phyloP scores from a whole-genome alignment of 2,113 vertebrate species.

The Rhadina sibilatrix region DNA sequence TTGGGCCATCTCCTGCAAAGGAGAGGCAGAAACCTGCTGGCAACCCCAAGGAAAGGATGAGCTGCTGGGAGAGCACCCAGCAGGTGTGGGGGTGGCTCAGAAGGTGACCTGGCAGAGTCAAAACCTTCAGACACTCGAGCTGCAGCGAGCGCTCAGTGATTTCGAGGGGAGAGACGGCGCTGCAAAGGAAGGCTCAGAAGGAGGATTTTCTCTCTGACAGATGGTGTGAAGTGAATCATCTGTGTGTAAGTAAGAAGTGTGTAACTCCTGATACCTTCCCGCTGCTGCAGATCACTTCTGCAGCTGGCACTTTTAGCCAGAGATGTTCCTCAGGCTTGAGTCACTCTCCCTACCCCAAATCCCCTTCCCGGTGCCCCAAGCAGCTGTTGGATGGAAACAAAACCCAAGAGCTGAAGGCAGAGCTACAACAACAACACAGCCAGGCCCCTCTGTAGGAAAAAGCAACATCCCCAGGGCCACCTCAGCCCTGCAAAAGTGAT shows the following conservation, averaged over 20 bases:
- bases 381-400: not conserved
- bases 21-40: not conserved
- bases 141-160: fast-evolving
- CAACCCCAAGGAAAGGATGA: not conserved
- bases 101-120: not conserved
- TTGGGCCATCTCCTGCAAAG: not conserved
- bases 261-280: conserved; percentile 43
- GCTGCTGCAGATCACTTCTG: conserved; percentile 36
- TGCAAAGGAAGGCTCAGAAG: conserved; percentile 13
- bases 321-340: not conserved
- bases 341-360: not conserved
- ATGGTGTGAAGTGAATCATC: conserved; percentile 66
- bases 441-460: not conserved
- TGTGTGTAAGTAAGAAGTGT: conserved; percentile 44
- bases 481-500: not conserved
- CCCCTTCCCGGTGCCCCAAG: fast-evolving
- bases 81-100: not conserved
- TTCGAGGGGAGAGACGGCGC: not conserved
- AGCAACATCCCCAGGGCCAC: not conserved
- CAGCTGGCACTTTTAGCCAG: conserved; percentile 46
- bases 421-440: fast-evolving
- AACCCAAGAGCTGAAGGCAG: not conserved
- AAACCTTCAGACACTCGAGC: not conserved
- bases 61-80: not conserved
- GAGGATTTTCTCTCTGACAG: conserved; percentile 59